These are phyloP conservation scores for Scaptomyza polygonia DNA, from an alignment of 2,888 invertebrate genomes.

Conservation along the genomic window DNA sequence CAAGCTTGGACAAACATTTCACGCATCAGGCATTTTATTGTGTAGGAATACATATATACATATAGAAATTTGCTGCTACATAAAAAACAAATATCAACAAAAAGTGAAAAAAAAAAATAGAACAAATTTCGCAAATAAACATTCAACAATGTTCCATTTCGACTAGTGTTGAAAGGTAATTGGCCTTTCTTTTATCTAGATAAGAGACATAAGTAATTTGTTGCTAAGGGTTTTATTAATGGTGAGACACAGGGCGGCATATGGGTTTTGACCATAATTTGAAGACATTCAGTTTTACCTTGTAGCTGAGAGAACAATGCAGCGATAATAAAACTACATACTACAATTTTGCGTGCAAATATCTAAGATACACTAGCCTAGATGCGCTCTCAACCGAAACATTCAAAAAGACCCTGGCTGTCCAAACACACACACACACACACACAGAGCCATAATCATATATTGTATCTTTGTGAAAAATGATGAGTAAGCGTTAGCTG, in stretches of 20 bases:
- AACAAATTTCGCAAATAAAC: constrained; percentile 46
- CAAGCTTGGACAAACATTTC: constrained; percentile 83
- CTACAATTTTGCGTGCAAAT: constrained; percentile 82
- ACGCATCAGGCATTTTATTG: constrained; percentile 83
- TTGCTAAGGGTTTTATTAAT: constrained; percentile 10
- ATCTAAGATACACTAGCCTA: constrained; percentile 84
- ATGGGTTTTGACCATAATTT: constrained; percentile 60
- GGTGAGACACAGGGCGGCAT: constrained; percentile 5
- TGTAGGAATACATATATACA: constrained; percentile 50
- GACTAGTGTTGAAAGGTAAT: constrained; percentile 27
- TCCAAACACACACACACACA: constrained; percentile 48
- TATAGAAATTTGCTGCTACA: constrained; percentile 10
- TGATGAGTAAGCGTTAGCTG: constrained; percentile 71
- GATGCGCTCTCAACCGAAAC: constrained; percentile 82
- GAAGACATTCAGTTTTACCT: constrained; percentile 41
- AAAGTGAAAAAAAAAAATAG: constrained; percentile 34
- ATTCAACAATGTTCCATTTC: constrained; percentile 50
- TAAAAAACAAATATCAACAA: constrained; percentile 37
- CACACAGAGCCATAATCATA: constrained; percentile 32
- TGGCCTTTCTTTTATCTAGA: constrained; percentile 15
- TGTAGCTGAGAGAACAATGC: constrained; percentile 56
- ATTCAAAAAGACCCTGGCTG: constrained; percentile 82
- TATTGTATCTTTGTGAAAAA: constrained; percentile 64
- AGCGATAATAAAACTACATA: constrained; percentile 67
- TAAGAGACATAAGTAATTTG: background rate